phyloP scores from a whole-genome alignment of 2,797 vertebrate genomes.

The Sarcoramphus papa region DNA sequence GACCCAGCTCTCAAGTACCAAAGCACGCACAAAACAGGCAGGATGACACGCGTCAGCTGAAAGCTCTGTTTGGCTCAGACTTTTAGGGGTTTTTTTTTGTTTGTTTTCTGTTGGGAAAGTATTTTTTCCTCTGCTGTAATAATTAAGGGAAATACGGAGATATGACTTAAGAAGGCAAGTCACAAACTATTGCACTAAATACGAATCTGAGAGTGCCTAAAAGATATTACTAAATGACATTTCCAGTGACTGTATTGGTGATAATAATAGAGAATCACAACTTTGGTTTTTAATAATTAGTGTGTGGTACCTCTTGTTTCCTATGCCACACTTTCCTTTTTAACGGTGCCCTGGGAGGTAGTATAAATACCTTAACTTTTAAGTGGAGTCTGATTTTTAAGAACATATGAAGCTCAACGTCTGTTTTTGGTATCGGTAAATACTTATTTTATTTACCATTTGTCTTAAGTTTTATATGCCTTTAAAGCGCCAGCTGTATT shows the following conservation, averaged over 20 bases:
- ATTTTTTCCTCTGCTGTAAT: not conserved
- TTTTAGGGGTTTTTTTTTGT: not conserved
- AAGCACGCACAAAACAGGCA: not conserved
- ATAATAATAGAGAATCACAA: not conserved
- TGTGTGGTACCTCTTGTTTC: not conserved
- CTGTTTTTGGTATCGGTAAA: not conserved
- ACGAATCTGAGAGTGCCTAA: not conserved
- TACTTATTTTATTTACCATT: not conserved
- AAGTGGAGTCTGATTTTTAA: conserved; percentile 8
- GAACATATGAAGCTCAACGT: not conserved
- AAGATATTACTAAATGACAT: not conserved
- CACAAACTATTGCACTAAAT: not conserved
- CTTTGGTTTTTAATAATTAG: not conserved
- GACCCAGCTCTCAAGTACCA: not conserved
- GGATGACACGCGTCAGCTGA: fast-evolving
- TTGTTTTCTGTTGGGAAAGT: not conserved
- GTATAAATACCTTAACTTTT: not conserved
- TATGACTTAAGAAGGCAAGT: not conserved
- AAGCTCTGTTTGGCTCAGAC: not conserved
- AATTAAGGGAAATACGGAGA: not conserved
- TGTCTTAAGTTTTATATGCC: conserved; percentile 31
- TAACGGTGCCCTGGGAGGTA: not conserved
- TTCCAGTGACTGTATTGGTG: not conserved
- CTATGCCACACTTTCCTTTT: not conserved
- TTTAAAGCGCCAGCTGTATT: conserved; percentile 14